phyloP scores from a whole-genome alignment of 2,113 vertebrate species.

The Erythrocebus patas region DNA sequence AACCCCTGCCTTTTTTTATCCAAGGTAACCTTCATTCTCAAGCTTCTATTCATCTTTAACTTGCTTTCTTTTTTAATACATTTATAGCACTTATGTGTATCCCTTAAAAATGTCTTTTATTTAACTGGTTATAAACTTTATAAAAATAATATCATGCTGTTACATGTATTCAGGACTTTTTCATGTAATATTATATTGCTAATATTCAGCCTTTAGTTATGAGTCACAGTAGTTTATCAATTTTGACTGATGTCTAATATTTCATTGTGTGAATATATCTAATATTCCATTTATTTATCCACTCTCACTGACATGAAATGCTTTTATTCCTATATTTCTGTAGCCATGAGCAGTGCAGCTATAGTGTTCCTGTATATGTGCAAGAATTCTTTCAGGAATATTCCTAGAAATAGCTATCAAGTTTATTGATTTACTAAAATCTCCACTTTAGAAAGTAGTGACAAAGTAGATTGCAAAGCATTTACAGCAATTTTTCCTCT shows the following conservation, averaged over 20 bases:
- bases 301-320: too few relatives aligned
- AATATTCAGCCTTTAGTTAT: background rate
- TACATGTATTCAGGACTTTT: background rate
- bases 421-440: background rate
- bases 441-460: background rate
- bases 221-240: background rate
- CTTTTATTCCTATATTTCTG: background rate
- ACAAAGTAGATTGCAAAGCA: background rate
- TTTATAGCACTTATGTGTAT: background rate
- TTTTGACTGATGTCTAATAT: background rate
- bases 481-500: background rate
- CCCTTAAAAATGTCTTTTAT: background rate
- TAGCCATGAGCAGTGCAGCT: background rate
- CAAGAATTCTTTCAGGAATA: background rate
- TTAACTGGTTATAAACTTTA: background rate
- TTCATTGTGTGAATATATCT: background rate
- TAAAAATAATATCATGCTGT: background rate
- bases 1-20: background rate
- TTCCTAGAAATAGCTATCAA: background rate
- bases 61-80: background rate
- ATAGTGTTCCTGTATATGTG: accelerated
- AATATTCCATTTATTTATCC: too few relatives aligned
- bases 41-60: background rate
- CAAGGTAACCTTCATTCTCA: too few relatives aligned
- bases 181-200: background rate